Percentiles rank a stretch among this genome's conserved stretches.
Conservation (phyloP, 2,113 vertebrate genomes). For the Dendrocopos noguchii region DNA sequence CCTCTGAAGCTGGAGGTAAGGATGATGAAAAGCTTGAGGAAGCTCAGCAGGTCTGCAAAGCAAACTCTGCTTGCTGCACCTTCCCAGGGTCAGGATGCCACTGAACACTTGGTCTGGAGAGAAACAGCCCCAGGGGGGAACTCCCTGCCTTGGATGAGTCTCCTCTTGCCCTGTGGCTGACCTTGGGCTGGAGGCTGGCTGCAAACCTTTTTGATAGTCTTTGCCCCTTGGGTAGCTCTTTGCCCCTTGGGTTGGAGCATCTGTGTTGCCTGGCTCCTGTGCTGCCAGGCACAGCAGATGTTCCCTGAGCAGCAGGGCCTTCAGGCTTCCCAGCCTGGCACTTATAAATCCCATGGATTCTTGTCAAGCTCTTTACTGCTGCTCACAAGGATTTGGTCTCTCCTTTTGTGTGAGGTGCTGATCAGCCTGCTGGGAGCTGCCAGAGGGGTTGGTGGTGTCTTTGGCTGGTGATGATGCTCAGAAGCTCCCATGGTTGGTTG, state of each 20-base stretch:
- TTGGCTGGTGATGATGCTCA: not conserved
- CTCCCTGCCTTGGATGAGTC: not conserved
- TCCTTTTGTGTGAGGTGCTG: not conserved
- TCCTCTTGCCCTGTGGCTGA: conserved; percentile 6
- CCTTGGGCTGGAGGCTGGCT: conserved; percentile 7
- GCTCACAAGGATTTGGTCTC: conserved; percentile 4
- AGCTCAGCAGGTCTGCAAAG: too few relatives aligned
- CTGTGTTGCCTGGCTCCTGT: rapidly evolving
- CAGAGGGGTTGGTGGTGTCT: not conserved
- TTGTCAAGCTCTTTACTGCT: conserved; percentile 37
- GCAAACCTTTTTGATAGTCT: not conserved
- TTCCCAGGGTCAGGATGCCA: too few relatives aligned
- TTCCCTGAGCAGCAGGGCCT: not conserved
- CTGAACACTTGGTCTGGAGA: not conserved
- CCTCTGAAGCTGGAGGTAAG: too few relatives aligned
- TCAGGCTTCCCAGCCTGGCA: conserved; percentile 16
- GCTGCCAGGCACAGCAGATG: not conserved
- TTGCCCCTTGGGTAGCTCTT: not conserved
- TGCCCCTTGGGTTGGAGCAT: not conserved
- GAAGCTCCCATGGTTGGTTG: not conserved
- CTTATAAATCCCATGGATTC: conserved; percentile 73
- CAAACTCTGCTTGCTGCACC: too few relatives aligned
- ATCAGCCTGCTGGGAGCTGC: not conserved
- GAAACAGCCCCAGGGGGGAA: conserved; percentile 2
- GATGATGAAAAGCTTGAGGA: too few relatives aligned